phyloP scores from a whole-genome alignment of 1,140 invertebrate genomes.

The Teleogryllus occipitalis region DNA sequence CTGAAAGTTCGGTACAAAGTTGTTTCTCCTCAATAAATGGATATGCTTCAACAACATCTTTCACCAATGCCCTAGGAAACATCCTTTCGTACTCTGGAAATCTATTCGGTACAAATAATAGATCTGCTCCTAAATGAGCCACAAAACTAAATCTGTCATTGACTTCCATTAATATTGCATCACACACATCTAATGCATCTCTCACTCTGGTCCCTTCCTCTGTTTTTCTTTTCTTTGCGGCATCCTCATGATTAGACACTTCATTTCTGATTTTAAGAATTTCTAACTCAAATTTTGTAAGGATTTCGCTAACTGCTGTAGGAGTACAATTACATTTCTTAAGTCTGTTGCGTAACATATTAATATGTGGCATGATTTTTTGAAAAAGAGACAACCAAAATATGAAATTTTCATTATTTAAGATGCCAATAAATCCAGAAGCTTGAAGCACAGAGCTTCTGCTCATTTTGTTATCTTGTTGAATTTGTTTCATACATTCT shows the following conservation, averaged over 20 bases:
- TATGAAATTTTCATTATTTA: slow-evolving; percentile 1
- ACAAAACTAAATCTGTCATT: not conserved
- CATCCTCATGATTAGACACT: not conserved
- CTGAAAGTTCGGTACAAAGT: too few relatives aligned
- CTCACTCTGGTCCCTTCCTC: not conserved
- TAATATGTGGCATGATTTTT: not conserved
- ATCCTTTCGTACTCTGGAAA: not conserved
- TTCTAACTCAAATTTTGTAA: not conserved
- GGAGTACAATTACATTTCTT: not conserved
- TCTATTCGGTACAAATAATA: not conserved
- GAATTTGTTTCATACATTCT: too few relatives aligned
- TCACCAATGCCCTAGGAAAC: not conserved
- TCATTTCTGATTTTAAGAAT: not conserved
- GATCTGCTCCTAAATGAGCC: not conserved
- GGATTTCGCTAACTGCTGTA: not conserved
- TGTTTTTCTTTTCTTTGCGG: not conserved
- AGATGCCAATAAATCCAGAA: not conserved
- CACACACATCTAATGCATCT: not conserved
- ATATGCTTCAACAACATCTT: not conserved
- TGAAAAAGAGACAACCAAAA: not conserved
- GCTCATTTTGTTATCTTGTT: too few relatives aligned
- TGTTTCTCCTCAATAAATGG: not conserved
- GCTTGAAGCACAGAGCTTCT: too few relatives aligned
- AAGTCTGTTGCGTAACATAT: not conserved
- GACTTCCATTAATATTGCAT: not conserved